Base-by-base conservation (phyloP, 2,797 vertebrate genomes). In the Fringilla coelebs region DNA sequence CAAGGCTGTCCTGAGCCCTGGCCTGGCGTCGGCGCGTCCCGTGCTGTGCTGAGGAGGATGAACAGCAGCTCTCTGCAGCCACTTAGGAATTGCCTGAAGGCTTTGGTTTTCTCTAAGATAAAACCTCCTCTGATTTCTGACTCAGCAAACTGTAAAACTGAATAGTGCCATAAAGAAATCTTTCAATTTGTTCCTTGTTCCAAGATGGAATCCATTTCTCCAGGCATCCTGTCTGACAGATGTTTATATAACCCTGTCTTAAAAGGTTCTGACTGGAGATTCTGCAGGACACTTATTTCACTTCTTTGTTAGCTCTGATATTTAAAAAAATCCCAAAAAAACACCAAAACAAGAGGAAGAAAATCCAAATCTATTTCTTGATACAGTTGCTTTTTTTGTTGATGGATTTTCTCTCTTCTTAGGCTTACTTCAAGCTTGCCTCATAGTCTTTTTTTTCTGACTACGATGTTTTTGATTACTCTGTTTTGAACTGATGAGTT, bases 21-120 rank as follows among this genome's bases (percentile, higher is more conserved):
- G 19, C 54, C 21, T 40, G 26, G 28, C 20, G 2, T 24, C 2
- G 0, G 7, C 0, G 0, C 2, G 13, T 70, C 28, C 11, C 0
- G 0, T 43, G 5, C 45, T 29, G 25, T 40, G 40, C 45, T 40
- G 52, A 55, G 66, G 70, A 24, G 20, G 28, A 58, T 46, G 54
- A 89, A 5, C 11, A 41, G 26, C 52, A 73, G 28, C 61, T 80
- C 55, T 82, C 36, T 72, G 68, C 19, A 83, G 65, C 52, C 79
- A 65, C 6, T 57, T 21, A 63, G 51, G 46, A 90, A 65, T 43
- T 86, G 80, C 55, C 83, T 89, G 43, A 40, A 75, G 85, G 51
- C n/a, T 88, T 91, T 81, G 78, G 29, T 60, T 90, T 75, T 38
- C 49, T 77, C 55, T 34, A 2, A 78, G 71, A 80, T 77, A 60